These are phyloP conservation scores for Aricia agestis DNA, from an alignment of 1,140 invertebrate species.

Conservation along the genomic window DNA sequence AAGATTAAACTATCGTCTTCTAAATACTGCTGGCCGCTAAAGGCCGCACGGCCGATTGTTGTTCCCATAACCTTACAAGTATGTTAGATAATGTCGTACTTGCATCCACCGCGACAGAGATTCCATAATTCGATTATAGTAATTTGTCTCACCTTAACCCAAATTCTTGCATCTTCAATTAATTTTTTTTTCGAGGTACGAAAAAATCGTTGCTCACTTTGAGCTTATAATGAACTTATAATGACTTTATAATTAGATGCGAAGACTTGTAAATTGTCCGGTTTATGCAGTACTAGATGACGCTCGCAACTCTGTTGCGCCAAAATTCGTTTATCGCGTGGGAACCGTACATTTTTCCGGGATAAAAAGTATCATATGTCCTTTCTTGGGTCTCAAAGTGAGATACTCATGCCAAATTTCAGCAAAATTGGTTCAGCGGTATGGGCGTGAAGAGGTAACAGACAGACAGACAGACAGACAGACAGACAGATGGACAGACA, in stretches of 20 bases:
- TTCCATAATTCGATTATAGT: constrained; percentile 23
- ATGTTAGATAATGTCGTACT: constrained; percentile 26
- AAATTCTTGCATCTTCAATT: background rate
- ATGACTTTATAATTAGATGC: background rate
- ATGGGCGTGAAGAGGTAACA: no score
- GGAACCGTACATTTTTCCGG: no score
- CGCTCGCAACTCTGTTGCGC: no score
- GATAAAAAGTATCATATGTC: no score
- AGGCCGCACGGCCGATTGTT: constrained; percentile 47
- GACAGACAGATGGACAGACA: no score
- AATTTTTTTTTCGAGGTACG: background rate
- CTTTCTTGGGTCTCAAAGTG: no score
- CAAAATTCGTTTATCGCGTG: no score
- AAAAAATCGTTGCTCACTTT: background rate
- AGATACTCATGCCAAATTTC: no score
- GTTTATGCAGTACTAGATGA: no score
- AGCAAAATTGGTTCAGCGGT: no score
- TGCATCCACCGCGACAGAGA: background rate
- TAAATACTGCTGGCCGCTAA: constrained; percentile 42
- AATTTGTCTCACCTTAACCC: constrained; percentile 12
- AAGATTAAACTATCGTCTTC: constrained; percentile 44
- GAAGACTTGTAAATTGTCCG: no score
- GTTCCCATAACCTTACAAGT: constrained; percentile 56
- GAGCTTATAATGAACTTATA: background rate
- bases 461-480: no score